Evolutionary conservation across 2,888 invertebrate species (phyloP), one percentile per base, ranked within the genome.

Genomic region (Nipponacmea schrenckii): DNA sequence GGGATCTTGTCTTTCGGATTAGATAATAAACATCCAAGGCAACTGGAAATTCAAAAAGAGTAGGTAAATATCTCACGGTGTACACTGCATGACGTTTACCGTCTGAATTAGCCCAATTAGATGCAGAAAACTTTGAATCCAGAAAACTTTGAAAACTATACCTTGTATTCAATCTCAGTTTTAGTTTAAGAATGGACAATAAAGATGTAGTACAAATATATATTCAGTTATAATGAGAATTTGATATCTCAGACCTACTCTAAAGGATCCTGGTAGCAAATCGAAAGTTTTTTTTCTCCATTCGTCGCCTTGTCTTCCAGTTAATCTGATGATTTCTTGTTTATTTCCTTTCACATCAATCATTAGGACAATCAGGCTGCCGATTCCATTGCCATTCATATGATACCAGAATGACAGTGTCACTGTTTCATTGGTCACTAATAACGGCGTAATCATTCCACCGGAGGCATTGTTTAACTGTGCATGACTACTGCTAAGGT

Each of bases 331-430:
- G 15, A 56, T 27, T 27, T 48, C 50, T 26, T 17, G 8, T 8
- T 15, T n/a, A 27, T 17, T 20, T 12, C 12, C n/a, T 10, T 24
- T 50, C 17, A 27, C 15, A 26, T 31, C 50, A 27, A 67, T 20
- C 15, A 48, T 15, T 8, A 17, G 8, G 17, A 67, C 50, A 46
- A 48, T n/a, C 20, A 68, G 45, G 17, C 27, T 63, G 44, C 68
- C 68, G 20, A 68, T 63, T 45, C 68, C 68, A n/a, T 31, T 62
- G 4, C 70, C 70, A 39, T 70, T 70, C 70, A 70, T 70, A 20
- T 65, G 39, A 64, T 70, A 70, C 70, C 70, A 70, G 17, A 70
- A 39, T 20, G 46, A 44, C 46, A 70, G 20, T 24, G 48, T 26
- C 17, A 39, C n/a, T 3, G 27, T 27, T 20, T 26, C n/a, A 15